These are phyloP conservation scores for Eueremaeus valkanovi DNA, from an alignment of 2,888 invertebrate species.

Conservation along the genomic window DNA sequence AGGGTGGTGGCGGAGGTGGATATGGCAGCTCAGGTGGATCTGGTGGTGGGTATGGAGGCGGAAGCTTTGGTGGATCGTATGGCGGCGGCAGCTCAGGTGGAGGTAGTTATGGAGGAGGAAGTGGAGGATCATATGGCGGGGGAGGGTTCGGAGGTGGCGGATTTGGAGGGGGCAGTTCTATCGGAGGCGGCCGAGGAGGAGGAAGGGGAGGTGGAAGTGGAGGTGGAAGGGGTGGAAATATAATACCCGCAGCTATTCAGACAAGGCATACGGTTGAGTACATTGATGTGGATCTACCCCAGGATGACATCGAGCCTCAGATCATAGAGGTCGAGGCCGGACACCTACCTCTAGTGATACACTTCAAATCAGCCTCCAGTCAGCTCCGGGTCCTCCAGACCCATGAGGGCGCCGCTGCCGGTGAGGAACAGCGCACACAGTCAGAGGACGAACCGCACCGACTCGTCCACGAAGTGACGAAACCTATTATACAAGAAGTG, in stretches of 20 bases:
- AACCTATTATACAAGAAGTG: slow-evolving; percentile 26
- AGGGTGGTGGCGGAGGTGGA: no score
- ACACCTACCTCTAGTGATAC: background rate
- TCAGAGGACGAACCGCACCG: no score
- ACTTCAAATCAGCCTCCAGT: background rate
- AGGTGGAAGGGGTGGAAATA: background rate
- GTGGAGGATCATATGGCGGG: background rate
- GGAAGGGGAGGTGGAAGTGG: background rate
- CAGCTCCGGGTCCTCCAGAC: background rate
- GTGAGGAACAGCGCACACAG: background rate
- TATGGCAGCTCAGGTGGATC: no score
- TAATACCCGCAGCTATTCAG: slow-evolving; percentile 19
- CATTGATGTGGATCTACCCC: background rate
- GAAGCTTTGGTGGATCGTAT: no score
- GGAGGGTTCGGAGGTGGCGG: background rate
- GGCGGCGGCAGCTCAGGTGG: no score
- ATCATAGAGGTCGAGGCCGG: background rate
- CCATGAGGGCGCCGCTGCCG: background rate
- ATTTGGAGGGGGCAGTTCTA: background rate
- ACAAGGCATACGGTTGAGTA: background rate
- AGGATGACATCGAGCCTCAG: background rate
- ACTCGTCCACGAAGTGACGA: slow-evolving; percentile 1
- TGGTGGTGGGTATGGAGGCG: no score
- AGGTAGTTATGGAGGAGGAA: no score
- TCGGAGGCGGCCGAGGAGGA: background rate